Evolutionary conservation across 2,797 vertebrate genomes (phyloP), one percentile per base, ranked within the genome.

Genomic region (Gephyroberyx darwinii): DNA sequence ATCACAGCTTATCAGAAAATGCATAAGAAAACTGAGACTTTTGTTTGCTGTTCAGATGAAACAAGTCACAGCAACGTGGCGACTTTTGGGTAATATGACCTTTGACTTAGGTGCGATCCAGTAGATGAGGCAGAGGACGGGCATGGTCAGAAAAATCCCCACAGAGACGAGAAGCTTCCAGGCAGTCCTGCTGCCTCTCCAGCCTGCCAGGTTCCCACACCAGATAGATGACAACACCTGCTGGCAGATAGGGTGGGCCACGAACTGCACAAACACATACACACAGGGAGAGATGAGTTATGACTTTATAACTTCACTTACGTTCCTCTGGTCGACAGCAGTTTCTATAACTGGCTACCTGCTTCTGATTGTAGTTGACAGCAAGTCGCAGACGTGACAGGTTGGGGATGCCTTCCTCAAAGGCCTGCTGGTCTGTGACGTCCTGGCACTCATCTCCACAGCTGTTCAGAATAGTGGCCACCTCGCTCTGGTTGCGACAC

Each of bases 401-500:
- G 89, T 95, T 96, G 63, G 96, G 96, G 72, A 97, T 97, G 56
- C 96, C 95, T 66, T 96, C 94, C 69, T 97, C 96, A 12, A 98
- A 97, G 52, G 93, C 92, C 85, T 96, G 95, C 67, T 92, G 84
- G 0, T 94, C 86, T 16, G 92, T 8, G 35, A 91, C 85, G 0
- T 94, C 92, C 45, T 94, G 90, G 17, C 91, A 91, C 48, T 93
- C 90, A 0, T 92, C 90, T 0, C 90, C 93, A 22, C 92, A 89
- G 90, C 94, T 95, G 62, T 96, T 96, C 55, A 98, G 92, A 64
- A 97, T 94, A 0, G 94, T 96, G 0, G 94, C 95, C 77, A 98
- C 96, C 84, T 97, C 95, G 0, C 95, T 96, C 90, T 98, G 96
- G 88, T 98, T 97, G 64, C 94, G 92, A 78, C 96, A 98, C 96